Conservation (phyloP, 2,888 invertebrate species). For the Andrena hattorfiana region DNA sequence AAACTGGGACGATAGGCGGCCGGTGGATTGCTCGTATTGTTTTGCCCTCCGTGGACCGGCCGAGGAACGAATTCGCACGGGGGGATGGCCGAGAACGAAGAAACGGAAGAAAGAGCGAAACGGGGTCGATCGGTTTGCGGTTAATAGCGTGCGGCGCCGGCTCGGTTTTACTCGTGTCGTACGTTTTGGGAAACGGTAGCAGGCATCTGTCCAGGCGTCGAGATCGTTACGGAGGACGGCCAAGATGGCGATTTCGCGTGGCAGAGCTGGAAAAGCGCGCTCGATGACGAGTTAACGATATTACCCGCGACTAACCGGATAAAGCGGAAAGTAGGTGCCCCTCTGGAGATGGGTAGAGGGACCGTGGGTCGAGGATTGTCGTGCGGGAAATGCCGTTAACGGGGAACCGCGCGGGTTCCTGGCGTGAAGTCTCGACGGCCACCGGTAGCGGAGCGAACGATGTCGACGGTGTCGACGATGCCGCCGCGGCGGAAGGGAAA, state of each 20-base stretch:
- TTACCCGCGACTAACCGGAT: conserved; percentile 80
- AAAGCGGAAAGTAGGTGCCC: conserved; percentile 78
- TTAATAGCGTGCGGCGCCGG: conserved; percentile 37
- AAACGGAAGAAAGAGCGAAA: conserved; percentile 22
- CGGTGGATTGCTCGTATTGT: conserved; percentile 51
- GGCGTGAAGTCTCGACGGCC: conserved; percentile 43
- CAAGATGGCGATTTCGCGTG: conserved; percentile 10
- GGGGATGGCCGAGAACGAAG: conserved; percentile 7
- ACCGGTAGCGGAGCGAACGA: conserved; percentile 21
- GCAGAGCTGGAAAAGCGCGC: conserved; percentile 58
- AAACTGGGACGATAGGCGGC: conserved; percentile 70
- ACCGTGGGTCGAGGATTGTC: conserved; percentile 69
- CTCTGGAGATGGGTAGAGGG: conserved; percentile 25
- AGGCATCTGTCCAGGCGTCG: background rate
- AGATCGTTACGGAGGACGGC: too few species aligned
- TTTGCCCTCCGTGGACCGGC: conserved; percentile 39
- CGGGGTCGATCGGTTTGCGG: conserved; percentile 45
- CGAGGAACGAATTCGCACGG: background rate
- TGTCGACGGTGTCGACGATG: conserved; percentile 6
- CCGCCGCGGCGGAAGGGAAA: conserved; percentile 68
- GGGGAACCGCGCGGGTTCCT: conserved; percentile 50
- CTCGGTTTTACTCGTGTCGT: conserved; percentile 8
- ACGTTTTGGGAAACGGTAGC: conserved; percentile 14
- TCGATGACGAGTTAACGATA: conserved; percentile 72
- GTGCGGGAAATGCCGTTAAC: conserved; percentile 75